Conservation (phyloP, 2,113 vertebrate genomes). For the Cyprinus carpio region DNA sequence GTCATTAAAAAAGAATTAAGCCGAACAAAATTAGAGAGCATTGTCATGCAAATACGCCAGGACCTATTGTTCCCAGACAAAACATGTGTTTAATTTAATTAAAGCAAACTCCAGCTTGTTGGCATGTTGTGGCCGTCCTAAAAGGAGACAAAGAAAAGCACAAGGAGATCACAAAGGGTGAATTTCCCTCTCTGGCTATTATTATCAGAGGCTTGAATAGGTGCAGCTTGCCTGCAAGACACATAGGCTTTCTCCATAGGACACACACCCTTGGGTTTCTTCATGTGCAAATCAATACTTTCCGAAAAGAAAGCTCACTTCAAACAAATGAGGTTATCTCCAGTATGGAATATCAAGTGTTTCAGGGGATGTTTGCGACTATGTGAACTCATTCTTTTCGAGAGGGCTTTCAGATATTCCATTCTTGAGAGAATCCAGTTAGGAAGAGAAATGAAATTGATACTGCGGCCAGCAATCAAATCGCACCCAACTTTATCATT, state of each 20-base stretch:
- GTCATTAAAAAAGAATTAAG: constrained; percentile 79
- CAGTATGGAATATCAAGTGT: constrained; percentile 41
- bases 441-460: constrained; percentile 37
- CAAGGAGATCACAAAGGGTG: constrained; percentile 31
- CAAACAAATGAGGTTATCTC: constrained; percentile 41
- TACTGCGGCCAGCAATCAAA: constrained; percentile 31
- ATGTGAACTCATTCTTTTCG: constrained; percentile 9
- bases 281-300: constrained; percentile 46
- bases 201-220: constrained; percentile 42
- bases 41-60: constrained; percentile 70
- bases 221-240: constrained; percentile 2
- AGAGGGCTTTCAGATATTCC: constrained; percentile 37
- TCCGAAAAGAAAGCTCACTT: constrained; percentile 4
- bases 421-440: constrained; percentile 33
- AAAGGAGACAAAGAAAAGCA: constrained; percentile 48
- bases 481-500: background rate
- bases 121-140: constrained; percentile 31
- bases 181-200: background rate
- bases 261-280: constrained; percentile 20
- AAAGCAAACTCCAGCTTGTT: constrained; percentile 67
- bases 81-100: constrained; percentile 71
- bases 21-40: constrained; percentile 67
- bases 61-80: constrained; percentile 66
- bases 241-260: constrained; percentile 13
- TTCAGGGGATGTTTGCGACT: constrained; percentile 23